Evolutionary conservation across 2,888 invertebrate genomes (phyloP).

Genomic region (Aquatica leii): DNA sequence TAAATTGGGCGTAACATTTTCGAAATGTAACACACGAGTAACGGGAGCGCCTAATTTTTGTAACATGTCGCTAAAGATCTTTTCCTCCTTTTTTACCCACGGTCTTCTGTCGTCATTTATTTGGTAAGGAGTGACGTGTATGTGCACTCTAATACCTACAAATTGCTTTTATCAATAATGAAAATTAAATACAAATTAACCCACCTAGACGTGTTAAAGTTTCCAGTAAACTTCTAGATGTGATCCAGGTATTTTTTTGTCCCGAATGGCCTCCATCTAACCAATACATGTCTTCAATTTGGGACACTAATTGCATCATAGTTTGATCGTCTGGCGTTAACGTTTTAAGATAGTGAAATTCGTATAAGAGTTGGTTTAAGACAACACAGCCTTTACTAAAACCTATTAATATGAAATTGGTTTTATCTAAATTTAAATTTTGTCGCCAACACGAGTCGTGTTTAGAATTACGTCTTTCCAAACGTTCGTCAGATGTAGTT

Average conservation of each 20-base stretch:
- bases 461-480: slow-evolving; percentile 18
- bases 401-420: slow-evolving; percentile 72
- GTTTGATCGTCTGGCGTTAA: slow-evolving; percentile 70
- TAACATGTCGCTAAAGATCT: slow-evolving; percentile 74
- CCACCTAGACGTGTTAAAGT: slow-evolving; percentile 76
- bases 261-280: slow-evolving; percentile 93
- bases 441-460: slow-evolving; percentile 66
- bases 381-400: slow-evolving; percentile 96
- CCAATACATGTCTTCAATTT: slow-evolving; percentile 84
- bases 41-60: slow-evolving; percentile 73
- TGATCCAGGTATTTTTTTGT: slow-evolving; percentile 87
- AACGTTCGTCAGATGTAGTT: slow-evolving; percentile 1
- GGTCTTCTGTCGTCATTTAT: slow-evolving; percentile 79
- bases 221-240: slow-evolving; percentile 75
- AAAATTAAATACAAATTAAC: background rate
- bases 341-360: slow-evolving; percentile 79
- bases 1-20: slow-evolving; percentile 65
- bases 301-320: slow-evolving; percentile 69
- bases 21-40: slow-evolving; percentile 70
- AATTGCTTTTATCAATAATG: slow-evolving; percentile 17
- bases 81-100: slow-evolving; percentile 87
- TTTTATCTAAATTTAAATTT: slow-evolving; percentile 65
- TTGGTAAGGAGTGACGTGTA: slow-evolving; percentile 93
- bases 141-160: slow-evolving; percentile 75
- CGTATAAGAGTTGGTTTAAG: slow-evolving; percentile 88